A percentile compares a stretch with the other conserved stretches of the same genome.
Conservation (phyloP, 30 jellyfish, hydroid and myxozoan genomes). For the Pseudorhiza aurosa region DNA sequence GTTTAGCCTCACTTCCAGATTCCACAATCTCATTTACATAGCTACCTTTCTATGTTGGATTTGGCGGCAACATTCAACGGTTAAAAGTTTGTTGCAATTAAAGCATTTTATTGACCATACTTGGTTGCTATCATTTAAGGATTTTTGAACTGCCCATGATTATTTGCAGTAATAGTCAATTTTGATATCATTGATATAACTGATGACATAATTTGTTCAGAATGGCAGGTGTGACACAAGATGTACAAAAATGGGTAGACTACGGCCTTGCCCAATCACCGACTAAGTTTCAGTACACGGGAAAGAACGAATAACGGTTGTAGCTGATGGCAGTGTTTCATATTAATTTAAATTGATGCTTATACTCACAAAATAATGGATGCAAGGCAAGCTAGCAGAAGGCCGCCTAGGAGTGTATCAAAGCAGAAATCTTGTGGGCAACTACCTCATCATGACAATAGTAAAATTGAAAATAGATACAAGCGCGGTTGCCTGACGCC, state of each 20-base stretch:
- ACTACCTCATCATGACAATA: not conserved
- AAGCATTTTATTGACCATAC: not conserved
- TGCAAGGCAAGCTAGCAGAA: not conserved
- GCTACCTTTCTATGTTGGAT: too few species aligned
- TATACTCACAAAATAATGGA: not conserved
- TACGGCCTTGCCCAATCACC: not conserved
- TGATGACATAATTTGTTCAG: not conserved
- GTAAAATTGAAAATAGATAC: slow-evolving; percentile 2
- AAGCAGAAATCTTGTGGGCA: slow-evolving; percentile 56
- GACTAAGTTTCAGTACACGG: too few species aligned
- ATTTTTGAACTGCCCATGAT: not conserved
- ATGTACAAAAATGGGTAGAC: not conserved
- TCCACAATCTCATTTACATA: too few species aligned
- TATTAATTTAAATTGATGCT: not conserved
- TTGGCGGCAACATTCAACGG: slow-evolving; percentile 7
- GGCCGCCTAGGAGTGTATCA: slow-evolving; percentile 41
- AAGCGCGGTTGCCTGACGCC: slow-evolving; percentile 47
- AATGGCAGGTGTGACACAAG: slow-evolving; percentile 11
- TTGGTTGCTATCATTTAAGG: not conserved
- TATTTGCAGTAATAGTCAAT: not conserved
- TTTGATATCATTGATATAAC: not conserved
- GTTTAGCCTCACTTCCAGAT: too few species aligned
- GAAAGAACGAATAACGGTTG: too few species aligned
- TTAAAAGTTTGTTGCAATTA: not conserved
- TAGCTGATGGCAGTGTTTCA: too few species aligned